Evolutionary conservation across 2,888 invertebrate genomes (phyloP), one percentile per base, ranked within the genome.

Genomic region (Empis livida): DNA sequence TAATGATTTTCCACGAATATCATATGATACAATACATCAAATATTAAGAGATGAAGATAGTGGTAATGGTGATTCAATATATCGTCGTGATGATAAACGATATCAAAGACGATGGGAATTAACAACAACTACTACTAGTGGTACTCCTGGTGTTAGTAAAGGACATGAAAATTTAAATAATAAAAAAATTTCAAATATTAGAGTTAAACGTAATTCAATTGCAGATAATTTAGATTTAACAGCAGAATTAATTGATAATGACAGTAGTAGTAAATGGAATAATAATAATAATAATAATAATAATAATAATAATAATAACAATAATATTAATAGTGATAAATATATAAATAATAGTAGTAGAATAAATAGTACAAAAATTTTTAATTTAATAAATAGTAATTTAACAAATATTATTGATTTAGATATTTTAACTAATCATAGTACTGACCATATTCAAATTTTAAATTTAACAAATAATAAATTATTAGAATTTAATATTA

Each of bases 1-100:
- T 20, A 40, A 40, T 40, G 23, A 40, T 40, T 40, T 40, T 20
- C n/a, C 23, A 41, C 55, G 64, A 42, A 58, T 68, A 14, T 61
- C 62, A 20, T 62, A 61, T 39, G 63, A 61, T 37, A 64, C 61
- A 13, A 63, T 67, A 47, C 68, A 65, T 40, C 61, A 66, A 38
- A 64, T 67, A 49, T 50, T 67, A 35, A 57, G 67, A 42, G 67
- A 67, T 48, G 67, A 67, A 44, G 59, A 41, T 41, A 27, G 20
- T 41, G 20, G 37, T 5, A 37, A 37, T 37, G 17, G 39, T 39
- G 39, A 39, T 39, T 17, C 39, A 39, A 17, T 27, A 27, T 27
- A 27, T 27, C 23, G 17, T 39, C 16, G 17, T 39, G 39, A 39
- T 39, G 39, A 39, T 13, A 39, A 27, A 27, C 23, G 23, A 8